These are phyloP conservation scores for Gobio gobio DNA, from an alignment of 2,113 vertebrate species.

Conservation along the genomic window DNA sequence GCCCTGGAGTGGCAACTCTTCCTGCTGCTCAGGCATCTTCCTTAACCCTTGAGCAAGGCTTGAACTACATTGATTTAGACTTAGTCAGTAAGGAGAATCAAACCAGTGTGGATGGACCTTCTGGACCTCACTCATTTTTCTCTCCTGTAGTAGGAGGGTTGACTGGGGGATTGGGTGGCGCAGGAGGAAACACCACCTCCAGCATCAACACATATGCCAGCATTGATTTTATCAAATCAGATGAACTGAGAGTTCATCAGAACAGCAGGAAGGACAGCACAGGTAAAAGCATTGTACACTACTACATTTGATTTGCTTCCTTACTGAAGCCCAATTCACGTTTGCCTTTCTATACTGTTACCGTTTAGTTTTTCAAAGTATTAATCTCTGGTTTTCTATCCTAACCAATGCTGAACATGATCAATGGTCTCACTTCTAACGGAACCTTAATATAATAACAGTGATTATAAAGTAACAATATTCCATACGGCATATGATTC, in stretches of 20 bases:
- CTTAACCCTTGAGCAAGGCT: conserved; percentile 75
- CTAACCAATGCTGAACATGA: not conserved
- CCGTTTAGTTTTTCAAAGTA: not conserved
- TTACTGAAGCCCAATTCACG: not conserved
- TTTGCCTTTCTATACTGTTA: not conserved
- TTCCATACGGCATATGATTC: not conserved
- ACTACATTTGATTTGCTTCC: not conserved
- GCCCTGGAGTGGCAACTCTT: conserved; percentile 54
- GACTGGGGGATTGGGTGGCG: conserved; percentile 54
- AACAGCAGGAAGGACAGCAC: conserved; percentile 70
- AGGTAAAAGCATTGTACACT: conserved; percentile 66
- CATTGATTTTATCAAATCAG: conserved; percentile 83
- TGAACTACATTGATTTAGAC: conserved; percentile 87
- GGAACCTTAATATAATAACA: not conserved
- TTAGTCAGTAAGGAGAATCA: conserved; percentile 76
- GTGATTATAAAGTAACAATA: not conserved
- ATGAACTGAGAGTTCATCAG: conserved; percentile 72
- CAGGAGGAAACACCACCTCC: conserved; percentile 58
- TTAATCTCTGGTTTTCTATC: not conserved
- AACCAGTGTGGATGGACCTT: conserved; percentile 68
- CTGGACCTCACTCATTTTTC: conserved; percentile 65
- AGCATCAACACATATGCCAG: conserved; percentile 78
- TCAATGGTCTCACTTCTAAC: not conserved
- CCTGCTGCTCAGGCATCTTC: conserved; percentile 69
- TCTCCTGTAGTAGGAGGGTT: conserved; percentile 48